Conservation (phyloP, 1,140 invertebrate genomes). For the Drosophila varians region DNA sequence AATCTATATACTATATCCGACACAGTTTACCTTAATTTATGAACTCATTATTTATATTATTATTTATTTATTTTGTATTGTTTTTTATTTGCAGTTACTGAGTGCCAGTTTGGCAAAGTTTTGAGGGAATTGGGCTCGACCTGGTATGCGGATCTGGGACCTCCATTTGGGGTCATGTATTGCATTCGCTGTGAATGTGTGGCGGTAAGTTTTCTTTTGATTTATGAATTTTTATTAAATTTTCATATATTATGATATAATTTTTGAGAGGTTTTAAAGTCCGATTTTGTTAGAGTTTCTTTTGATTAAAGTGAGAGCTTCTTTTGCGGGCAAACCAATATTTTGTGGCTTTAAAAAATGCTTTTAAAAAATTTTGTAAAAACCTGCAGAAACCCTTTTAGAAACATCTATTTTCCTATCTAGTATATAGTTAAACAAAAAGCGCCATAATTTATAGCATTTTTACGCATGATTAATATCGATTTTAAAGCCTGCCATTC, state of each 20-base stretch:
- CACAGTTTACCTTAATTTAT: neutral
- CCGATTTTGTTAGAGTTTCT: too few relatives aligned
- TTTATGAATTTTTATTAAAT: neutral
- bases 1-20: neutral
- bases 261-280: neutral
- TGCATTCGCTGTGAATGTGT: slow-evolving; percentile 97
- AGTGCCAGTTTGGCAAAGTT: slow-evolving; percentile 95
- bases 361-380: neutral
- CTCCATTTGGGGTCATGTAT: slow-evolving; percentile 95
- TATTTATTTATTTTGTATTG: slow-evolving; percentile 10
- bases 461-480: slow-evolving; percentile 80
- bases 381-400: too few relatives aligned
- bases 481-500: slow-evolving; percentile 74
- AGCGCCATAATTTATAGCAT: slow-evolving; percentile 62
- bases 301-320: too few relatives aligned
- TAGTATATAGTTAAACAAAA: neutral
- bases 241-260: neutral
- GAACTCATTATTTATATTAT: neutral
- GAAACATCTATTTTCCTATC: neutral
- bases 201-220: slow-evolving; percentile 87
- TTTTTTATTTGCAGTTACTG: slow-evolving; percentile 86
- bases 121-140: slow-evolving; percentile 92
- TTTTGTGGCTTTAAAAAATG: too few relatives aligned
- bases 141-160: slow-evolving; percentile 95
- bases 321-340: too few relatives aligned